These are phyloP conservation scores for Ceratotherium simum DNA, from an alignment of 2,113 vertebrate genomes.

Conservation along the genomic window DNA sequence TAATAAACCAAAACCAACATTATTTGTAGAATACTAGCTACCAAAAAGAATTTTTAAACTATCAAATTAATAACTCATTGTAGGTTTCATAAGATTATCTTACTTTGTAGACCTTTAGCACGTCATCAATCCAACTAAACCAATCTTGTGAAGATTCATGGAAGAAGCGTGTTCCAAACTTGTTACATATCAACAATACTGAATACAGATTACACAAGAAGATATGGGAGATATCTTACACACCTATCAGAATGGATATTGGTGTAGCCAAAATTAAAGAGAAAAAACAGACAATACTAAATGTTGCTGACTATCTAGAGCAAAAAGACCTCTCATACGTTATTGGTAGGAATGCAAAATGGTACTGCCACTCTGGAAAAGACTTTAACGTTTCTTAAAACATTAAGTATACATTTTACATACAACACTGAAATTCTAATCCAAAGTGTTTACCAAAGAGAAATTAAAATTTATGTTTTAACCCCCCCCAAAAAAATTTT, in stretches of 20 bases:
- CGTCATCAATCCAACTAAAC: background rate
- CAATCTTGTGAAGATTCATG: background rate
- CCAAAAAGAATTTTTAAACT: background rate
- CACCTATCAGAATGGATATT: background rate
- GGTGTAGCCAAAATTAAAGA: background rate
- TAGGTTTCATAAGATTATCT: background rate
- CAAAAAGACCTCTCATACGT: background rate
- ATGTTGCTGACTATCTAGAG: background rate
- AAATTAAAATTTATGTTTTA: background rate
- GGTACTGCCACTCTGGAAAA: background rate
- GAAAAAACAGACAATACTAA: background rate
- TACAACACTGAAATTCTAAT: background rate
- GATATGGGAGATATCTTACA: background rate
- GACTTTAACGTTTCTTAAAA: background rate
- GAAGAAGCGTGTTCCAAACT: background rate
- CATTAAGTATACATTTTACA: background rate
- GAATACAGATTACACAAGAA: background rate
- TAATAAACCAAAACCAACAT: background rate
- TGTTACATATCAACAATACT: background rate
- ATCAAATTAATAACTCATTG: background rate
- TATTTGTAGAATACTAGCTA: background rate
- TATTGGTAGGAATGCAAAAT: background rate
- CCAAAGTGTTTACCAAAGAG: background rate
- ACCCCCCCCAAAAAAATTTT: no score
- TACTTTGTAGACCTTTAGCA: background rate